Evolutionary conservation across 2,888 invertebrate genomes (phyloP).

Genomic region (Tortrix viridana): DNA sequence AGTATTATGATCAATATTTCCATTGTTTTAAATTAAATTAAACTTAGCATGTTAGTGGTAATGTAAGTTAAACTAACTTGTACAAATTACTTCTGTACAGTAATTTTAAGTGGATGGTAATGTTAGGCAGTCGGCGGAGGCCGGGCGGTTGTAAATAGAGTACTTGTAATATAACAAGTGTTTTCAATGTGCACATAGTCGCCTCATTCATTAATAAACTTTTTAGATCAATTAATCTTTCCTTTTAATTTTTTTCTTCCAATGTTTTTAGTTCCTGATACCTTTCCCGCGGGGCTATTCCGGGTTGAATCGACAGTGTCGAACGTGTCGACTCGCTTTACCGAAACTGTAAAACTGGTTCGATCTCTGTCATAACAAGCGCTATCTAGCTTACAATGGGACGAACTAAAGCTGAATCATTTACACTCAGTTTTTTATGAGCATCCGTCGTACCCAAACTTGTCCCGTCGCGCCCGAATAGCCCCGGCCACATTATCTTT

Average conservation of each 20-base stretch:
- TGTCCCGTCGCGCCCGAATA: slow-evolving; percentile 11
- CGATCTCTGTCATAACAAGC: not conserved
- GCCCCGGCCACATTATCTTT: slow-evolving; percentile 26
- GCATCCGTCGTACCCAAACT: not conserved
- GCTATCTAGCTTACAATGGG: not conserved
- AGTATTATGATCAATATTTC: slow-evolving; percentile 83
- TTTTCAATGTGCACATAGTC: slow-evolving; percentile 85
- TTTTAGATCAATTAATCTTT: slow-evolving; percentile 79
- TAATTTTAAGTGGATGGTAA: slow-evolving; percentile 55
- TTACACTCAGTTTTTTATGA: slow-evolving; percentile 11
- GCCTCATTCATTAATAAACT: slow-evolving; percentile 84
- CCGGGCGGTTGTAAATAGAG: slow-evolving; percentile 74
- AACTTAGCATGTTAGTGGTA: slow-evolving; percentile 68
- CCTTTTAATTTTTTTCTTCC: slow-evolving; percentile 56
- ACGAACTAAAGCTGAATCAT: slow-evolving; percentile 5
- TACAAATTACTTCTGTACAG: slow-evolving; percentile 82
- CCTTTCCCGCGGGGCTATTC: slow-evolving; percentile 41
- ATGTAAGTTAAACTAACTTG: slow-evolving; percentile 68
- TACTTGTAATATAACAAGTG: slow-evolving; percentile 76
- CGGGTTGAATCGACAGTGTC: slow-evolving; percentile 1
- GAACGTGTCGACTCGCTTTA: not conserved
- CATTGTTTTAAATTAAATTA: slow-evolving; percentile 71
- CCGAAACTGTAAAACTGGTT: not conserved
- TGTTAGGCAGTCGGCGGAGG: slow-evolving; percentile 45
- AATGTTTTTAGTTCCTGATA: slow-evolving; percentile 44